Evolutionary conservation across 2,113 vertebrate genomes (phyloP).

Genomic region (Leiothrix lutea): DNA sequence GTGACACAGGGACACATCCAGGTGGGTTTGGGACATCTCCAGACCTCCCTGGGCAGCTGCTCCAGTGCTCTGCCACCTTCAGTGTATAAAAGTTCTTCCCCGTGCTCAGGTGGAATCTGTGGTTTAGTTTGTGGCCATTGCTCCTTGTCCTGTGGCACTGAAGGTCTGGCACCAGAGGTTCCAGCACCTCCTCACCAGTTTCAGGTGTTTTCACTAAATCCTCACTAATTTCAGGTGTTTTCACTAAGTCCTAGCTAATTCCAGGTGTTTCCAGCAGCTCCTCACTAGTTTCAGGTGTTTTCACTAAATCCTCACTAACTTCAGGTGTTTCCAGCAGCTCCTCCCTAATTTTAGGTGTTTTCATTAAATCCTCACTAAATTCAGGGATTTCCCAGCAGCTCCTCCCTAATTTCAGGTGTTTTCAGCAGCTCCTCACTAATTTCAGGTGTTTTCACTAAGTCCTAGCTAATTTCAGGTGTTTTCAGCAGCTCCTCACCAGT

Average conservation of each 20-base stretch:
- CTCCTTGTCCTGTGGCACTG: neutral
- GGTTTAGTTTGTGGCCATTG: rapidly evolving
- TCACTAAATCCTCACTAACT: neutral
- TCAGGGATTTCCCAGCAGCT: neutral
- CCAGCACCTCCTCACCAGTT: neutral
- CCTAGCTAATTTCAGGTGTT: neutral
- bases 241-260: neutral
- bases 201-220: neutral
- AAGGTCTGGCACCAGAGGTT: neutral
- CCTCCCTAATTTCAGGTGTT: neutral
- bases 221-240: neutral
- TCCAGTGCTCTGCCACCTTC: neutral
- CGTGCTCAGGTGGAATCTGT: neutral
- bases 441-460: neutral
- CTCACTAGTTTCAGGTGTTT: neutral
- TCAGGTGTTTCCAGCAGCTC: neutral
- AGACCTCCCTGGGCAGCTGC: neutral
- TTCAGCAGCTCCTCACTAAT: rapidly evolving
- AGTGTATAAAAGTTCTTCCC: rapidly evolving
- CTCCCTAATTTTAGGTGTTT: neutral
- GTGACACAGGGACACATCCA: neutral
- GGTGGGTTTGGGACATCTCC: neutral
- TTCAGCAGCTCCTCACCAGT: rapidly evolving
- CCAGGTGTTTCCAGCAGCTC: neutral
- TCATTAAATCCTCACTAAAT: rapidly evolving